These are phyloP conservation scores for Lamprotornis superbus DNA, from an alignment of 2,113 vertebrate species.

Conservation along the genomic window DNA sequence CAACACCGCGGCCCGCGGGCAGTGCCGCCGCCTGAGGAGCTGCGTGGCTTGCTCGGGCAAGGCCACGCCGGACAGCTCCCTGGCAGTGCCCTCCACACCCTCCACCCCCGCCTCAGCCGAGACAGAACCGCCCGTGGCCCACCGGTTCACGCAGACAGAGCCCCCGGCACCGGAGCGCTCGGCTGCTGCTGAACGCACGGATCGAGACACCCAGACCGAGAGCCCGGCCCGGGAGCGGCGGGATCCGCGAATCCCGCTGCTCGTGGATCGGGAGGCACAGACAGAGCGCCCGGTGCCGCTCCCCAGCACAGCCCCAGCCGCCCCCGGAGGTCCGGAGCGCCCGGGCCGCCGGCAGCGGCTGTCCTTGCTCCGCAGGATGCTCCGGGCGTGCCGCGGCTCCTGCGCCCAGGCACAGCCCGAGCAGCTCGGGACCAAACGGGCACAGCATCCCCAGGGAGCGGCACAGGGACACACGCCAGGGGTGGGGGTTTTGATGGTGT, in stretches of 20 bases:
- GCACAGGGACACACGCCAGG: rapidly evolving
- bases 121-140: background rate
- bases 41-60: background rate
- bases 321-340: rapidly evolving
- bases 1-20: background rate
- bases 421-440: background rate
- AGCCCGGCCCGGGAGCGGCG: background rate
- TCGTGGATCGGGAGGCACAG: background rate
- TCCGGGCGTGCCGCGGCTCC: background rate
- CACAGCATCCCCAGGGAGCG: background rate
- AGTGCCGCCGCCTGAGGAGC: background rate
- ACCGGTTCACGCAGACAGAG: background rate
- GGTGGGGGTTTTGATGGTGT: no score
- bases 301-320: rapidly evolving
- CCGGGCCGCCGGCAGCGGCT: background rate
- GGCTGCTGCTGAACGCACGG: rapidly evolving
- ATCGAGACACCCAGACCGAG: background rate
- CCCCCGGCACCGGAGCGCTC: rapidly evolving
- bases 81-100: background rate
- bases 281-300: rapidly evolving
- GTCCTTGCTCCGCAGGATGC: background rate
- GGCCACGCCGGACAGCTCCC: rapidly evolving
- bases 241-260: rapidly evolving
- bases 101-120: rapidly evolving
- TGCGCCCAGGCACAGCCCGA: background rate